Evolutionary conservation across 2,113 vertebrate genomes (phyloP), one percentile per base, ranked within the genome.

Genomic region (Ctenomys sociabilis): DNA sequence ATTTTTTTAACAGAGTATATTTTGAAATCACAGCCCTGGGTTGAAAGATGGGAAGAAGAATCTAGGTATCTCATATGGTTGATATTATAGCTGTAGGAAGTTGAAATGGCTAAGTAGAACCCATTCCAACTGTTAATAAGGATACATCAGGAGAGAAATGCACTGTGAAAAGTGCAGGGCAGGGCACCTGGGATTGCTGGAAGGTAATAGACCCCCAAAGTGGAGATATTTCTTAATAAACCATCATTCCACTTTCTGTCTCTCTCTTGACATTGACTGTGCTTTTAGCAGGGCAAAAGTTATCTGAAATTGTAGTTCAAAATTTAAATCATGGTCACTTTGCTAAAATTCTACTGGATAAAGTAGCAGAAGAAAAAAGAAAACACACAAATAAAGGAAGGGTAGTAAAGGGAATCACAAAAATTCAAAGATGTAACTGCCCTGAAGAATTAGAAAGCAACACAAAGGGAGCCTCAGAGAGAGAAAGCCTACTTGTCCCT

Each of bases 241-340:
- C 40, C 40, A 30, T 78, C 28, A 0, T 90, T 94, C 66, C n/a
- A 64, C 52, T 97, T 90, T 96, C 35, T 85, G 88, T 49, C 35
- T 82, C 66, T 95, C 92, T 90, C 37, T 93, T 96, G 93, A 88
- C 88, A 95, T 21, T 85, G 75, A 73, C 93, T 97, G 75, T 95
- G 94, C 90, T 96, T 97, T 96, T 92, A 97, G 85, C 30, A 43
- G 78, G 93, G 73, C 61, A 92, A 95, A 94, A 94, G 57, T 92
- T 90, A 93, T 66, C 70, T 85, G 95, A 84, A 92, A 88, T 75
- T 96, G 77, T 63, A 90, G 72, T 96, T 93, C 85, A 94, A 90
- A 88, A 93, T 80, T 94, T 59, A 95, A 92, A 93, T 96, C 78
- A 26, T n/a, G 64, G 70, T 87, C 70, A 57, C 64, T 94, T 96